These are phyloP conservation scores for Ahaetulla prasina DNA, from an alignment of 2,113 vertebrate genomes.

Conservation along the genomic window DNA sequence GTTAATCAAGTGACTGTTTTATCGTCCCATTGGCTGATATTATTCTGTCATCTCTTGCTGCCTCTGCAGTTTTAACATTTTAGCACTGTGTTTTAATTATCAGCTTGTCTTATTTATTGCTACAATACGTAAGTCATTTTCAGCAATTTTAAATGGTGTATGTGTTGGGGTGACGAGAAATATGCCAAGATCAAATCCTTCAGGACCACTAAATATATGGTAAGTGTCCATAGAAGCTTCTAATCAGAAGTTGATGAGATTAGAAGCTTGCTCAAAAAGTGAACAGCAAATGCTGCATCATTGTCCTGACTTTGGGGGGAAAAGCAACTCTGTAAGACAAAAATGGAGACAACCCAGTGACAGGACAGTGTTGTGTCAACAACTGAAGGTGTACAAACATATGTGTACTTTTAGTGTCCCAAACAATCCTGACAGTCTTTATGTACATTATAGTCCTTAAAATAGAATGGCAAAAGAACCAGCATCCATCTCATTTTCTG, in stretches of 20 bases:
- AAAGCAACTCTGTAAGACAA: background rate
- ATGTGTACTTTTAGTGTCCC: background rate
- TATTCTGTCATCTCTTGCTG: background rate
- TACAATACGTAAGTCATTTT: background rate
- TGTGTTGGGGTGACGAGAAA: background rate
- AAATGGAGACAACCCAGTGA: background rate
- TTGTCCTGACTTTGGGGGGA: background rate
- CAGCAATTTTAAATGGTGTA: background rate
- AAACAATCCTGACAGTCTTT: background rate
- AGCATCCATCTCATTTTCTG: background rate
- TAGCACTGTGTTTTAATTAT: background rate
- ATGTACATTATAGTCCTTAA: background rate
- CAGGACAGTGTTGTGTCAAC: background rate
- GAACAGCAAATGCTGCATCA: background rate
- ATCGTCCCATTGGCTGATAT: background rate
- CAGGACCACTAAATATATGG: background rate
- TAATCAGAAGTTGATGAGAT: background rate
- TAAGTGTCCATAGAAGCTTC: background rate
- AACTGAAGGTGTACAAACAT: background rate
- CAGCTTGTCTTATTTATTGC: background rate
- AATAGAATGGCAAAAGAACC: background rate
- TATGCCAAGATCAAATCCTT: background rate
- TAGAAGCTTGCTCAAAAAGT: background rate
- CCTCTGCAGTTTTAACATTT: background rate
- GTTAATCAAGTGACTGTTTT: background rate